Base-by-base conservation (phyloP, 1,140 invertebrate genomes). In the Conopomorpha cramerella region DNA sequence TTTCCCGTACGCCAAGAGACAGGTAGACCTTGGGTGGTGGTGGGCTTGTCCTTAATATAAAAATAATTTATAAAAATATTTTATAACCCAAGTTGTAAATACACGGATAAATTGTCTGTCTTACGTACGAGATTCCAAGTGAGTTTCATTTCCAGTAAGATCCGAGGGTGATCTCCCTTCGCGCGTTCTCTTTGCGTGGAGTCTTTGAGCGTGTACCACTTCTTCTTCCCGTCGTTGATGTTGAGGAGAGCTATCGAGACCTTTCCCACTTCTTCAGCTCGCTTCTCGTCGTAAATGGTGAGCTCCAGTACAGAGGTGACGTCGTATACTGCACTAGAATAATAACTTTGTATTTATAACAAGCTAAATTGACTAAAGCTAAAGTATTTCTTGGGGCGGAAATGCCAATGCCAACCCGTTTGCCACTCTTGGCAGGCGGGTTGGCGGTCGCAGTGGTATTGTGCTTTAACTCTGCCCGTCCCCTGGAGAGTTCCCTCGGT, bases 281-380 rank as follows among this genome's bases (percentile, higher is more conserved):
- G 97, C 62, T 98, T 96, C 77, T 99, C 97, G 63, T 99, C 98
- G 65, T 91, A 99, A 0, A 99, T 94, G 0, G 96, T 99, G n/a
- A 99, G 80, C 66, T 99, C 96, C 31, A 99, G 72, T 13, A 95
- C 86, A 23, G 94, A 93, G 51, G 98, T 96, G 33, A 99, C 96
- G 65, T 99, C 98, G 62, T 96, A 96, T 0, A 99, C 90, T 66
- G 95, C 92, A 63, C 94, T 96, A 72, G 29, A 82, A 78, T 18
- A 13, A 29, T 10, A 11, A 11, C 3, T 7, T 29, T 29, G 10
- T 4, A 7, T 4, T 29, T 29, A 29, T 29, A 29, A 11, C n/a
- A n/a, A n/a, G n/a, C n/a, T n/a, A 29, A 29, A 7, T 29, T 29
- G 4, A 11, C 3, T 29, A 29, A 7, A 4, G 6, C 11, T 29